Base-by-base conservation (phyloP, 2,888 invertebrate genomes). In the Beris morrisii region DNA sequence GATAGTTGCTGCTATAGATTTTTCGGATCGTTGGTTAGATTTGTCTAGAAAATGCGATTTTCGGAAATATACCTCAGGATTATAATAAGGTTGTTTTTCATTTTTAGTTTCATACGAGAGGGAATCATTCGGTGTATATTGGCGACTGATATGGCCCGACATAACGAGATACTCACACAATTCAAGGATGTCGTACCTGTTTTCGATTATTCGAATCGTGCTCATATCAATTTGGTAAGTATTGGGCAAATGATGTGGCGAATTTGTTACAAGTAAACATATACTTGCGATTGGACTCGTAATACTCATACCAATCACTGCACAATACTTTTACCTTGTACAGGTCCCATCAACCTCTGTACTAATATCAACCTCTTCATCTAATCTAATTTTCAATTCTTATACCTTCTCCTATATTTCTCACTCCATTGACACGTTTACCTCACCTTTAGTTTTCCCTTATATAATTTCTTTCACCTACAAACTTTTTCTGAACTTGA, bases 121-220 rank as follows among this genome's bases (percentile, higher is more conserved):
- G 91, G 91, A 61, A 90, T 92, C 75, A 91, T 92, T 72, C 82
- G 90, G 66, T 89, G 88, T 78, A 90, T 90, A 72, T 81, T 90
- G 69, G 90, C 90, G 30, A 90, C 90, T 12, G 90, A 90, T 75
- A 90, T 90, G 90, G 89, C 89, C 5, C 84, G 90, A 70, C 90
- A 90, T 78, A 90, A 90, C 80, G 89, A 90, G 78, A 90, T 90
- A 72, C 83, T 90, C 55, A 85, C 85, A 44, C 88, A 89, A 76
- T 90, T 90, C 77, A 85, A 84, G 69, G 89, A 89, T 72, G 82
- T 84, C 69, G 83, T 84, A 67, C 85, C 86, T 53, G 83, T 83
- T 70, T 90, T 90, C 74, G 88, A 90, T 79, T 89, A 86, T 74
- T 80, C 81, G 70, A 88, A 87, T 80, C 86, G 86, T 75, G 83